These are phyloP conservation scores for Lasioglossum malachurum DNA, from an alignment of 2,888 invertebrate genomes.

Conservation along the genomic window DNA sequence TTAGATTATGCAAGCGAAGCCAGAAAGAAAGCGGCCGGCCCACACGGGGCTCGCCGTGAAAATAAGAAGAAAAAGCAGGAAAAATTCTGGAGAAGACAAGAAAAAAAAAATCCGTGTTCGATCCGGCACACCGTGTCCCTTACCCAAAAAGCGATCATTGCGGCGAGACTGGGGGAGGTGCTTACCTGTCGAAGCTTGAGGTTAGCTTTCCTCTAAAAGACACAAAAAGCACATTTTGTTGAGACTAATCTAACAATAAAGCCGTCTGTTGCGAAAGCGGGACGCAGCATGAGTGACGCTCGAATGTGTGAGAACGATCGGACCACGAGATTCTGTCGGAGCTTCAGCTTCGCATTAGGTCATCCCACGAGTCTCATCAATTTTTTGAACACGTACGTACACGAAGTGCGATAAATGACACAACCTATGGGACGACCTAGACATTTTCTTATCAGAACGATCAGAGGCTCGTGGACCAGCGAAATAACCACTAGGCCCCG, in stretches of 20 bases:
- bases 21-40: constrained; percentile 38
- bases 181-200: constrained; percentile 82
- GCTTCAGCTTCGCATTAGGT: background rate
- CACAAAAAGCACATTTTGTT: constrained; percentile 71
- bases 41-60: background rate
- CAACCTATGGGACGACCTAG: background rate
- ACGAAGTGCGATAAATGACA: background rate
- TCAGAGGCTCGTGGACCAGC: background rate
- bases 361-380: background rate
- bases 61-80: background rate
- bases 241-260: constrained; percentile 35
- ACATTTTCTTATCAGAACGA: background rate
- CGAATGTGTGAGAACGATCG: constrained; percentile 32
- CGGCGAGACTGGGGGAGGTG: constrained; percentile 56
- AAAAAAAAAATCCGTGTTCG: constrained; percentile 20
- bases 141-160: constrained; percentile 45
- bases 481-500: background rate
- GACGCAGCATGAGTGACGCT: constrained; percentile 46
- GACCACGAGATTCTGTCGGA: constrained; percentile 12
- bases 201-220: constrained; percentile 81
- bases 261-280: constrained; percentile 57
- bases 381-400: background rate
- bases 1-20: constrained; percentile 57
- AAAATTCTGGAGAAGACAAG: background rate
- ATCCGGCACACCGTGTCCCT: constrained; percentile 33